A percentile compares a stretch with the other conserved stretches of the same genome.
Evolutionary conservation across 2,113 vertebrate genomes (phyloP).

Genomic region (Leiothrix lutea): DNA sequence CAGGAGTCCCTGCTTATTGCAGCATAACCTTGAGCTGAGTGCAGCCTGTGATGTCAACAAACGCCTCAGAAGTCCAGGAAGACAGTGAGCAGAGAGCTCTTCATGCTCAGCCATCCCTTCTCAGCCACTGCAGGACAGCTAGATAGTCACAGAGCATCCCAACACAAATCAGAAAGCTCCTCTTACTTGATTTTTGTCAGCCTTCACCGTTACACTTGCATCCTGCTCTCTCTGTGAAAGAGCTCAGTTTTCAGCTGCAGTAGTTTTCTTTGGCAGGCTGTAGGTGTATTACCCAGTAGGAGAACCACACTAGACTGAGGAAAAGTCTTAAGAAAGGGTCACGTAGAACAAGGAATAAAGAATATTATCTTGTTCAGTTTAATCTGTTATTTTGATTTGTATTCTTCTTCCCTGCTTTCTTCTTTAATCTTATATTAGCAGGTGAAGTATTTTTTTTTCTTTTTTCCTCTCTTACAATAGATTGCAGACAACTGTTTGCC

Average conservation of each 20-base stretch:
- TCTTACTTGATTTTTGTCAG: background rate
- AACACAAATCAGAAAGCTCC: background rate
- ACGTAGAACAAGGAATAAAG: background rate
- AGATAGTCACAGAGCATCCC: background rate
- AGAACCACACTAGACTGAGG: background rate
- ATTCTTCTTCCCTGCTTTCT: background rate
- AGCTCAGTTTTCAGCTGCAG: background rate
- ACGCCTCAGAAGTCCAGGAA: background rate
- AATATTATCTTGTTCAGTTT: background rate
- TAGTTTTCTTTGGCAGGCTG: background rate
- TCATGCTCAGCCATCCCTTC: background rate
- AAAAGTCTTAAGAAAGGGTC: background rate
- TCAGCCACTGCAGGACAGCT: background rate
- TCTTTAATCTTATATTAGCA: background rate
- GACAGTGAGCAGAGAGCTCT: background rate
- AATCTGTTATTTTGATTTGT: background rate
- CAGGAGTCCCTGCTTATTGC: background rate
- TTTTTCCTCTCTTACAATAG: background rate
- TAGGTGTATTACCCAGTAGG: background rate
- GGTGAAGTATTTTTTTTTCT: background rate
- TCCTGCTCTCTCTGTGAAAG: background rate
- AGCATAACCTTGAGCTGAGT: background rate
- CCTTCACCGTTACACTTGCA: background rate
- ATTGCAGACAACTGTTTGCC: background rate
- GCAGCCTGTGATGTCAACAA: background rate